Evolutionary conservation across 2,797 vertebrate species (phyloP), one percentile per base, ranked within the genome.

Genomic region (Eutrigla gurnardus): DNA sequence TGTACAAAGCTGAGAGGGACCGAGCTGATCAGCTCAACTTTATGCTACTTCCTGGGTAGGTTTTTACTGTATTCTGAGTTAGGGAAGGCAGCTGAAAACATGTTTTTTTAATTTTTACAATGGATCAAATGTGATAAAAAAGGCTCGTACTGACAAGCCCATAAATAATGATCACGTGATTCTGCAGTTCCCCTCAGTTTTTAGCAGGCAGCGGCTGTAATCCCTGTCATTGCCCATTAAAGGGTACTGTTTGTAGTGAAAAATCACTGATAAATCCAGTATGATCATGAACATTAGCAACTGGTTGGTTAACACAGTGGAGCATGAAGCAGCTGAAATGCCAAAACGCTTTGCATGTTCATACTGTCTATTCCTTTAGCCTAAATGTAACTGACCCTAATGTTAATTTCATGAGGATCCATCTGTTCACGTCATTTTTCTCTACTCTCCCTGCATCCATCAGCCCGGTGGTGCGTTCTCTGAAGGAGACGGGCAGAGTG

Each of bases 1-100:
- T 99, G 32, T 99, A 99, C 89, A 99, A 99, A 90, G 96, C 96
- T 4, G 98, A 99, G 90, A 85, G 97, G 73, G 98, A 99, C 93
- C 90, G 98, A 88, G 98, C 98, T 0, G 97, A 99, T 83, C 95
- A 81, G 10, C 96, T 99, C 57, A 99, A 99, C 91, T 98, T 97
- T 45, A 97, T 99, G 97, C 92, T 99, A 50, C 95, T 99, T 55
- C 98, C 98, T 36, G 92, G 96, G 98, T 99, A 65, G 65, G 87
- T 61, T 60, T 45, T 14, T 10, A 4, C 9, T 4, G 0, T 1
- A 11, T 25, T n/a, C 5, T 33, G 9, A 25, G 43, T 25, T 7
- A 10, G 7, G 36, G 12, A 25, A 8, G 7, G 11, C 0, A 1
- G 5, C 18, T 18, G 10, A 18, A 57, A 67, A 39, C 49, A 37